Evolutionary conservation across 2,888 invertebrate genomes (phyloP).

Genomic region (Pteria penguin): DNA sequence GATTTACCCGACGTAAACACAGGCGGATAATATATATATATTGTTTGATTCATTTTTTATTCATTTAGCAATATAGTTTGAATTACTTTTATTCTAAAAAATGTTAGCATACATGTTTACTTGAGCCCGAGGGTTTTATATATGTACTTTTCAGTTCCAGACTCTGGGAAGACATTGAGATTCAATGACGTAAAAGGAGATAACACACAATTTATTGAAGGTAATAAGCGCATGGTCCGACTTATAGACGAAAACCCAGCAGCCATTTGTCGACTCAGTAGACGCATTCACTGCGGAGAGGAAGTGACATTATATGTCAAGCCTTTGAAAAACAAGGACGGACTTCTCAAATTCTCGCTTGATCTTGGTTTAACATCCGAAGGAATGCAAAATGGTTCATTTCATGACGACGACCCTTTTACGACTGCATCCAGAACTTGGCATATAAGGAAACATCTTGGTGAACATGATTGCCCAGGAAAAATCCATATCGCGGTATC

Average conservation of each 20-base stretch:
- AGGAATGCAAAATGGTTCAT: constrained; percentile 16
- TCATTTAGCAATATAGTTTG: too few relatives aligned
- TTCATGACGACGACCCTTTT: constrained; percentile 15
- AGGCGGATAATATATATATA: too few relatives aligned
- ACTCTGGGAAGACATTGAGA: neutral
- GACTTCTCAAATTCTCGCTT: neutral
- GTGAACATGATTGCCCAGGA: neutral
- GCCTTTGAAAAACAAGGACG: neutral
- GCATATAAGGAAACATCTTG: neutral
- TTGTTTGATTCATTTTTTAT: too few relatives aligned
- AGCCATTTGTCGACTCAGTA: constrained; percentile 12
- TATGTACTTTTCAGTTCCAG: constrained; percentile 1
- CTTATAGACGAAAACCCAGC: constrained; percentile 1
- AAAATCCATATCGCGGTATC: constrained; percentile 6
- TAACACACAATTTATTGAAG: constrained; percentile 3
- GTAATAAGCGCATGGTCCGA: constrained; percentile 4
- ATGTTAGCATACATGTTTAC: too few relatives aligned
- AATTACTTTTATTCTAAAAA: too few relatives aligned
- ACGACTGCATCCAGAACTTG: constrained; percentile 13
- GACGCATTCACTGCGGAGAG: constrained; percentile 11
- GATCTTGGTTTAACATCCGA: constrained; percentile 10
- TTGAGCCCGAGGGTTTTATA: too few relatives aligned
- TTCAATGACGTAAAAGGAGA: constrained; percentile 8
- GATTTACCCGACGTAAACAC: too few relatives aligned
- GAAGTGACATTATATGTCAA: constrained; percentile 1